These are phyloP conservation scores for Lutjanus campechanus DNA, from an alignment of 2,797 vertebrate species.

Conservation along the genomic window DNA sequence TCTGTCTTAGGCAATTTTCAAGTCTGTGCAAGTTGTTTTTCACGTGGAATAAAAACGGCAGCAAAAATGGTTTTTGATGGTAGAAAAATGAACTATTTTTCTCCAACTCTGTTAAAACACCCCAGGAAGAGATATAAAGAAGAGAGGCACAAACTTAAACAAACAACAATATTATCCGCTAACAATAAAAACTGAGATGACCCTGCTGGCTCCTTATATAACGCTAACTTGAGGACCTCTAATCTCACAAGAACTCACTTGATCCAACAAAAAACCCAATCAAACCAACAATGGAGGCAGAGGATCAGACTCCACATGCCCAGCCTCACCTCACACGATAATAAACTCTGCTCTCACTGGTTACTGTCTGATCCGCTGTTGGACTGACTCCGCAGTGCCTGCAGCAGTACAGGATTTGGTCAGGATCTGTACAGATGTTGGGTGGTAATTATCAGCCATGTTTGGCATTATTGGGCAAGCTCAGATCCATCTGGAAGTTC, in stretches of 20 bases:
- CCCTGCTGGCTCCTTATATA: neutral
- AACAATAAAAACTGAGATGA: slow-evolving; percentile 30
- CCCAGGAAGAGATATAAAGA: slow-evolving; percentile 11
- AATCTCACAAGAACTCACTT: slow-evolving; percentile 33
- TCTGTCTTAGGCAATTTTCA: slow-evolving; percentile 65
- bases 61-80: slow-evolving; percentile 17
- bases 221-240: slow-evolving; percentile 6
- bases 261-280: slow-evolving; percentile 27
- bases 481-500: slow-evolving; percentile 43
- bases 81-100: slow-evolving; percentile 20
- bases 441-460: slow-evolving; percentile 43
- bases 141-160: slow-evolving; percentile 15
- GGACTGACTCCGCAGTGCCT: slow-evolving; percentile 12
- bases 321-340: slow-evolving; percentile 13
- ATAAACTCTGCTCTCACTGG: slow-evolving; percentile 13
- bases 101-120: slow-evolving; percentile 28
- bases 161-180: slow-evolving; percentile 4
- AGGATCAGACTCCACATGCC: slow-evolving; percentile 22
- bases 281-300: slow-evolving; percentile 21
- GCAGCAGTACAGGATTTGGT: slow-evolving; percentile 7
- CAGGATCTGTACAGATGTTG: slow-evolving; percentile 26
- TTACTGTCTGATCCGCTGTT: slow-evolving; percentile 1
- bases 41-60: slow-evolving; percentile 19
- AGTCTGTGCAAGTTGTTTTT: slow-evolving; percentile 43
- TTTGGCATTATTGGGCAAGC: slow-evolving; percentile 42